Conservation (phyloP, 1,140 invertebrate species). For the Pseudachorutes palmiensis region DNA sequence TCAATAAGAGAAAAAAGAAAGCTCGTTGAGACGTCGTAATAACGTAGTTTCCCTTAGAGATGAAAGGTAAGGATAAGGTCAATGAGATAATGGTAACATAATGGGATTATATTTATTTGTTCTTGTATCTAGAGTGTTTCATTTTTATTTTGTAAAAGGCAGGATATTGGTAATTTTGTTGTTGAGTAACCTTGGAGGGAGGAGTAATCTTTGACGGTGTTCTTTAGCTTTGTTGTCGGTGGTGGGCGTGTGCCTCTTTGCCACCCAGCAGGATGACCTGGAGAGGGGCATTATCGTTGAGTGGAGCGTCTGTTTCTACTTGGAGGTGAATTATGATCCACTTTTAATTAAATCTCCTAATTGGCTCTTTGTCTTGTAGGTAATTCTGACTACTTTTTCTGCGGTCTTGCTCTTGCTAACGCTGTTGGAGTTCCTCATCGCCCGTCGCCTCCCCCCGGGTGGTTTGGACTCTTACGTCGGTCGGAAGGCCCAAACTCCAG, state of each 20-base stretch:
- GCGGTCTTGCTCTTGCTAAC: constrained; percentile 33
- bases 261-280: constrained; percentile 67
- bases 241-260: constrained; percentile 66
- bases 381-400: constrained; percentile 34
- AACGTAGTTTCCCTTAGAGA: too few relatives aligned
- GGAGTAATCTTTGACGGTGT: constrained; percentile 11
- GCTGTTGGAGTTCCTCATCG: constrained; percentile 24
- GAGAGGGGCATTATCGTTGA: constrained; percentile 62
- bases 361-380: constrained; percentile 14
- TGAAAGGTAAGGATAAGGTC: too few relatives aligned
- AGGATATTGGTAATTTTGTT: too few relatives aligned
- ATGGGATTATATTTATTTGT: too few relatives aligned
- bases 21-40: too few relatives aligned
- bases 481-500: background rate
- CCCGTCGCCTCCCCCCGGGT: constrained; percentile 7
- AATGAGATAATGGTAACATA: too few relatives aligned
- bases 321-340: constrained; percentile 58
- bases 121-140: too few relatives aligned
- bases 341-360: background rate
- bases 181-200: too few relatives aligned
- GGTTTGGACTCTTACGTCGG: background rate
- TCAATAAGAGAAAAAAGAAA: too few relatives aligned
- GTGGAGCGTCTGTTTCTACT: constrained; percentile 71
- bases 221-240: constrained; percentile 65
- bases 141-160: too few relatives aligned